Conservation (phyloP, 2,113 vertebrate genomes). For the Rostratula benghalensis region DNA sequence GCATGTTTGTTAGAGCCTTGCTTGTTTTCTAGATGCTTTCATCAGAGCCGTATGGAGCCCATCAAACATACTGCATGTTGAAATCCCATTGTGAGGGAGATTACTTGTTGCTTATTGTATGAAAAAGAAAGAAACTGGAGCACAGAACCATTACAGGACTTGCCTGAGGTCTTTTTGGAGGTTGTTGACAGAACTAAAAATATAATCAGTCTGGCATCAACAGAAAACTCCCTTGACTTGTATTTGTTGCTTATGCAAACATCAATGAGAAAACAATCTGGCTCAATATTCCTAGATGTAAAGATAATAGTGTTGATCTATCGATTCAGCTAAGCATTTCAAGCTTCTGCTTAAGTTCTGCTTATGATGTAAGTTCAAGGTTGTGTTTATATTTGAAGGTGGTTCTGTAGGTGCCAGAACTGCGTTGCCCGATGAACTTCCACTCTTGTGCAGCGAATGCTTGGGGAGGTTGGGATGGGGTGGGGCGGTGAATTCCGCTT, state of each 20-base stretch:
- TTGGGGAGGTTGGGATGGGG: neutral
- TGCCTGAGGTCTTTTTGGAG: neutral
- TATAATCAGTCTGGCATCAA: neutral
- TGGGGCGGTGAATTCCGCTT: neutral
- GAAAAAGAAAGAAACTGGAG: neutral
- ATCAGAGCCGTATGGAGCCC: neutral
- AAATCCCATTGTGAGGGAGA: neutral
- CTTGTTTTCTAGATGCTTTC: neutral
- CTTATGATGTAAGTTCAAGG: neutral
- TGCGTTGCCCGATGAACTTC: neutral
- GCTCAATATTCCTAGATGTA: neutral
- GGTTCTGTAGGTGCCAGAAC: neutral
- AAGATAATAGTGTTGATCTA: slow-evolving; percentile 7
- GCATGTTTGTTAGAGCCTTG: neutral
- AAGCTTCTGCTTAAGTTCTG: neutral
- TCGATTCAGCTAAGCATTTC: slow-evolving; percentile 14
- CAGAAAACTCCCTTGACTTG: slow-evolving; percentile 25
- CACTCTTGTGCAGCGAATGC: accelerated
- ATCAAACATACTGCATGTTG: neutral
- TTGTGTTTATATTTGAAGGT: neutral
- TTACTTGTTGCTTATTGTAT: neutral
- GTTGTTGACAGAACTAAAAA: slow-evolving; percentile 23
- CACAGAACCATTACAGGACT: neutral
- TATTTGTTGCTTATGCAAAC: slow-evolving; percentile 34
- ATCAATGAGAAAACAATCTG: neutral